Evolutionary conservation across 2,888 invertebrate genomes (phyloP).

Genomic region (Patella ulyssiponensis): DNA sequence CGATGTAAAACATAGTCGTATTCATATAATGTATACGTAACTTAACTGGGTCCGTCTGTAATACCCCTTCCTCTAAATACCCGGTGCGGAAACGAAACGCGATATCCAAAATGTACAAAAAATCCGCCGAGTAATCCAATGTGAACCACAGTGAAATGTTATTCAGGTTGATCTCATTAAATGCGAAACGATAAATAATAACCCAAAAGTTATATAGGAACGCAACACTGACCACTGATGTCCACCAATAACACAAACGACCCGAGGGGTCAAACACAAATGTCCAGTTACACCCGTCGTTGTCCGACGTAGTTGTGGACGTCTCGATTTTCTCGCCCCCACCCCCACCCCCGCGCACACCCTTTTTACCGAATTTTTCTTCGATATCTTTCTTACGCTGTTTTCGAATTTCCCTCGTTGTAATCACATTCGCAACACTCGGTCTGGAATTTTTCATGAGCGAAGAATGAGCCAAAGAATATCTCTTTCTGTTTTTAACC

Average conservation of each 20-base stretch:
- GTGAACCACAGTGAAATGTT: slow-evolving; percentile 96
- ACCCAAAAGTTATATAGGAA: slow-evolving; percentile 72
- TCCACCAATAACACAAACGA: slow-evolving; percentile 78
- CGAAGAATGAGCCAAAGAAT: slow-evolving; percentile 77
- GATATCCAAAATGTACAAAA: slow-evolving; percentile 95
- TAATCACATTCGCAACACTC: slow-evolving; percentile 76
- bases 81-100: slow-evolving; percentile 97
- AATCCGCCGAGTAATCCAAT: slow-evolving; percentile 96
- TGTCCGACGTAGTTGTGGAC: slow-evolving; percentile 74
- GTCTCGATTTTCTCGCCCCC: slow-evolving; percentile 44
- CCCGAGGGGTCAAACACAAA: slow-evolving; percentile 99
- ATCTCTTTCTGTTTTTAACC: slow-evolving; percentile 75
- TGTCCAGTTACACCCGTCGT: slow-evolving; percentile 79
- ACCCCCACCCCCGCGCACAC: slow-evolving; percentile 37
- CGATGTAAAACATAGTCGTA: slow-evolving; percentile 97
- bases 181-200: slow-evolving; percentile 98
- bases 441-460: slow-evolving; percentile 79
- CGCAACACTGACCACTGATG: slow-evolving; percentile 70
- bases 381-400: slow-evolving; percentile 72
- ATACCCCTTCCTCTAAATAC: slow-evolving; percentile 96
- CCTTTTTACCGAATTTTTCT: slow-evolving; percentile 70
- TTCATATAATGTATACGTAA: slow-evolving; percentile 98
- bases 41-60: slow-evolving; percentile 95
- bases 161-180: slow-evolving; percentile 91
- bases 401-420: slow-evolving; percentile 75